These are phyloP conservation scores for Aspidapion aeneum DNA, from an alignment of 2,888 invertebrate genomes.

Conservation along the genomic window DNA sequence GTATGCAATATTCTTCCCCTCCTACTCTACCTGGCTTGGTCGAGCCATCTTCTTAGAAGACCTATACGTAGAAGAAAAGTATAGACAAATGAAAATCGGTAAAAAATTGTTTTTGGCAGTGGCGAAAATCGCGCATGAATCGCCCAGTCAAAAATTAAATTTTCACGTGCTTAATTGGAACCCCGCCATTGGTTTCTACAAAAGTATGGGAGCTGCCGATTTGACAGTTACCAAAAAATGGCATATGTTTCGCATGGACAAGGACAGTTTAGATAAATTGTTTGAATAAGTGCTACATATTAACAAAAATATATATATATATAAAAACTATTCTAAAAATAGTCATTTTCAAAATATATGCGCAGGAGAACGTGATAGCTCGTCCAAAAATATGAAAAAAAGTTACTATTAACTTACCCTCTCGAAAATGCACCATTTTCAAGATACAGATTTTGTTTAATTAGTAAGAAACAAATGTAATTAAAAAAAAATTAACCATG, in stretches of 20 bases:
- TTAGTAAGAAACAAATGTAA: too few relatives aligned
- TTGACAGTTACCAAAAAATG: conserved; percentile 64
- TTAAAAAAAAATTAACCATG: too few relatives aligned
- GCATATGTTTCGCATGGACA: conserved; percentile 60
- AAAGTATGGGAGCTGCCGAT: conserved; percentile 62
- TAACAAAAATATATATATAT: too few relatives aligned
- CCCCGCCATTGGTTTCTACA: conserved; percentile 74
- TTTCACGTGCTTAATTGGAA: conserved; percentile 85
- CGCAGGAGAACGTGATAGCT: too few relatives aligned
- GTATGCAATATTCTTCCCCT: conserved; percentile 75
- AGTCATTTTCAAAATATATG: too few relatives aligned
- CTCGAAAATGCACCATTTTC: too few relatives aligned
- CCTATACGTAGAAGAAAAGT: conserved; percentile 68
- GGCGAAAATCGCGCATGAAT: conserved; percentile 59
- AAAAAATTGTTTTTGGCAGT: conserved; percentile 61
- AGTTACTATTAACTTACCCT: too few relatives aligned
- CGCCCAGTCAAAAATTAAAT: conserved; percentile 58
- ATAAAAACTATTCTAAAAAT: too few relatives aligned
- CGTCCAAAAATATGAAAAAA: too few relatives aligned
- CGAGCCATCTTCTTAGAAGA: conserved; percentile 80
- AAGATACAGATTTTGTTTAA: too few relatives aligned
- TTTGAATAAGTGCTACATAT: too few relatives aligned
- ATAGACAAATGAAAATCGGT: conserved; percentile 65
- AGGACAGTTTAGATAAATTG: conserved; percentile 33
- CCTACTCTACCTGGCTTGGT: conserved; percentile 86